Evolutionary conservation across 1,140 invertebrate genomes (phyloP), one percentile per base, ranked within the genome.

Genomic region (Drosophila gunungcola): DNA sequence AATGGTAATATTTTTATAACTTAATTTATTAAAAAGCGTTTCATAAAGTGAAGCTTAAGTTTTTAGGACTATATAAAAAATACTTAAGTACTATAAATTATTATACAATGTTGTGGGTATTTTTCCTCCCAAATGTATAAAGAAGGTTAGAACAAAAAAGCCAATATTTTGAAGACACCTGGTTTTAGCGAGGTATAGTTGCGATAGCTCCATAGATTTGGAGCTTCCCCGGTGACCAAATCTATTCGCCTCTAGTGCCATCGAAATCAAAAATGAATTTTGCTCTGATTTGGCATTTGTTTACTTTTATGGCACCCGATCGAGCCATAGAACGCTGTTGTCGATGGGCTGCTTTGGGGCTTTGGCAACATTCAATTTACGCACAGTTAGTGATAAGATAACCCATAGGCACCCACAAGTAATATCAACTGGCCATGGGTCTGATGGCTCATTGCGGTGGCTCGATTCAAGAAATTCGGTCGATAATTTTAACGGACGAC

Each of bases 311-410:
- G 63, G 38, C 49, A 43, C 48, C 52, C 36, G 52, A 72, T 62
- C 74, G 80, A 65, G 42, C 74, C 49, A 58, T 57, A n/a, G 39
- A 29, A 32, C 29, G 7, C 39, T 29, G 49, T 48, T 48, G 46
- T 48, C 48, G 39, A 39, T 32, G 42, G 27, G 58, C 27, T 29
- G 56, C 69, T 63, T 34, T 34, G 38, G 32, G 69, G 73, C 79
- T 81, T 82, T 82, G 79, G 67, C 78, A 64, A 82, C 79, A 82
- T 73, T 82, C 79, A 82, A 82, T 82, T 82, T 82, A 76, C 73
- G 73, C 79, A 65, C 78, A 56, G 45, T 73, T 68, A n/a, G 12
- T 43, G 79, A 82, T 82, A 82, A 82, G 79, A 82, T 82, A 82
- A 77, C 9, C 34, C 41, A n/a, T 10, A 41, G 58, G 25, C 27